Evolutionary conservation across 1,140 invertebrate genomes (phyloP), one percentile per base, ranked within the genome.

Genomic region (Lepidurus packardi): DNA sequence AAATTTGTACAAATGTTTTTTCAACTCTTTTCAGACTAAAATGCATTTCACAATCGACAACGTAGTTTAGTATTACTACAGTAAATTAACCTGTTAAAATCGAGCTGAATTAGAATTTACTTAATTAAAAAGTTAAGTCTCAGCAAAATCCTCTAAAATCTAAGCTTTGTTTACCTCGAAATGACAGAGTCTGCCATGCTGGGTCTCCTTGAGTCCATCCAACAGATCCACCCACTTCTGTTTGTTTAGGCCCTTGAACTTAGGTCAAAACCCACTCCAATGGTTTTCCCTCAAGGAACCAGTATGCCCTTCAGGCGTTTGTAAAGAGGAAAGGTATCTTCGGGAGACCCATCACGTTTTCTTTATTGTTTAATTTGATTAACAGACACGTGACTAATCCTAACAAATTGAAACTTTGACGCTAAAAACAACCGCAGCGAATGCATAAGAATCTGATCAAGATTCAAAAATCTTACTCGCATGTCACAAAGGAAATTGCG

Each of bases 181-280:
- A 65, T 65, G 53, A 65, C n/a, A 4, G 53, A 65, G 53, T 65
- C 53, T 65, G 53, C 53, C 53, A 65, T 65, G 13, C 53, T 65
- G 16, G 21, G 53, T 65, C 53, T 65, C 16, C 53, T 65, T 21
- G 21, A n/a, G n/a, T 65, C 21, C 53, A 65, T 65, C 13, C 1
- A 21, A 13, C 16, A 65, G 53, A 16, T n/a, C 16, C 8, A 9
- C 53, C 53, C 53, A 65, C 8, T 47, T 47, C 16, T 10, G 3
- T 16, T 47, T 47, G 53, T 65, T 65, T 65, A 21, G 16, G 7
- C 8, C 1, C 53, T 65, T 65, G 53, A 65, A 13, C 53, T 65
- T 65, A 65, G 53, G 53, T 65, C 53, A 21, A 65, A 13, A 1
- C n/a, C 53, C 53, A 65, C 53, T 34, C 34, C 16, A 65, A 65